Percentiles rank a stretch among this genome's conserved stretches.
Conservation (phyloP, 2,797 vertebrate genomes). For the Anableps anableps region DNA sequence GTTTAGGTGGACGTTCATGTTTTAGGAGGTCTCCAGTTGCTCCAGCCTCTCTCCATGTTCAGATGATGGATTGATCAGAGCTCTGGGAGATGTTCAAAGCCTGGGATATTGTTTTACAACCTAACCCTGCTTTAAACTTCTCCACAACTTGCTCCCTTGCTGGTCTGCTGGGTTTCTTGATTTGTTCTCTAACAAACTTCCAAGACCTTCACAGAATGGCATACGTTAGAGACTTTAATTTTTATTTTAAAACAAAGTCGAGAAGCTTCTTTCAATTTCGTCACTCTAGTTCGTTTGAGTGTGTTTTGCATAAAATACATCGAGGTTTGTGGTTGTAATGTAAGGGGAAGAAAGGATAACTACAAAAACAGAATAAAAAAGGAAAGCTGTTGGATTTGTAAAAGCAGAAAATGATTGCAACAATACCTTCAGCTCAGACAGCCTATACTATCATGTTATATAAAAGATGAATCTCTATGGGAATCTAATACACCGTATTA, state of each 20-base stretch:
- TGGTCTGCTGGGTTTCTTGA: too few species aligned
- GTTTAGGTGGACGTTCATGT: too few species aligned
- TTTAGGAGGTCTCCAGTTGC: too few species aligned
- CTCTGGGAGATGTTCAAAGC: too few species aligned
- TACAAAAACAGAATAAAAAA: neutral
- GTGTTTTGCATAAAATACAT: neutral
- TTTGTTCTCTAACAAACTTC: neutral
- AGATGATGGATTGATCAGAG: too few species aligned
- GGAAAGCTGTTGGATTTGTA: slow-evolving; percentile 25
- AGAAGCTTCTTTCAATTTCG: neutral
- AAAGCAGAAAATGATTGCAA: slow-evolving; percentile 28
- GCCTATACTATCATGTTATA: slow-evolving; percentile 43
- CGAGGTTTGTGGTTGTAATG: neutral
- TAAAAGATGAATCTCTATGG: slow-evolving; percentile 52
- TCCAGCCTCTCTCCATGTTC: too few species aligned
- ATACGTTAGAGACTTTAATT: neutral
- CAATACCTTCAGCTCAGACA: slow-evolving; percentile 19
- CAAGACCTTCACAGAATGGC: neutral
- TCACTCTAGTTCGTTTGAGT: neutral
- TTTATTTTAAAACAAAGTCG: neutral
- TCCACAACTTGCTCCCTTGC: too few species aligned
- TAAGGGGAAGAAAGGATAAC: neutral
- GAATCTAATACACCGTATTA: slow-evolving; percentile 43
- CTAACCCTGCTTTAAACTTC: too few species aligned
- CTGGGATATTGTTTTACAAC: too few species aligned